Conservation (phyloP, 2,113 vertebrate species). For the Lagopus muta region DNA sequence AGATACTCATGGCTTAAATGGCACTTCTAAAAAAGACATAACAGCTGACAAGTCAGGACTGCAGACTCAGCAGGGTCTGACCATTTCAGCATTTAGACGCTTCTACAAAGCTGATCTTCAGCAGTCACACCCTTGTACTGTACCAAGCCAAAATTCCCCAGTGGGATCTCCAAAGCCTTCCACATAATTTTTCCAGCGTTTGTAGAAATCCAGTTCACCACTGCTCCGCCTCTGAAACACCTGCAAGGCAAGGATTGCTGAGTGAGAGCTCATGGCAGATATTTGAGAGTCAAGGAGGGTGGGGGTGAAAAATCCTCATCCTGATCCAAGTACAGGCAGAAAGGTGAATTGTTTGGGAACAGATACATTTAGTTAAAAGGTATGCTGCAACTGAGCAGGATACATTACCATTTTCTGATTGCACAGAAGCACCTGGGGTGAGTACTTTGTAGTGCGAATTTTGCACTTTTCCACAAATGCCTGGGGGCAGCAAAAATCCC, state of each 20-base stretch:
- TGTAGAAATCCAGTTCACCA: slow-evolving; percentile 90
- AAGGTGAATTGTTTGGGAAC: background rate
- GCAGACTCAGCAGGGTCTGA: background rate
- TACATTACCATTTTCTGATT: background rate
- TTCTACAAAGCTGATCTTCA: background rate
- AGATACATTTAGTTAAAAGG: background rate
- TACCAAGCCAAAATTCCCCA: slow-evolving; percentile 93
- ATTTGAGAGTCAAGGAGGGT: background rate
- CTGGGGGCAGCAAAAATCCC: background rate
- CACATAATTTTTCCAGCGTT: slow-evolving; percentile 87
- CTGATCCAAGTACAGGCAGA: accelerated
- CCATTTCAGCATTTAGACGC: background rate
- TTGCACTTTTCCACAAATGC: background rate
- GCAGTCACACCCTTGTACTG: background rate
- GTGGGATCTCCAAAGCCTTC: slow-evolving; percentile 89
- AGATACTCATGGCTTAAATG: background rate
- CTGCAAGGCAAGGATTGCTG: slow-evolving; percentile 53
- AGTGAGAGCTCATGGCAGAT: background rate
- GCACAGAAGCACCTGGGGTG: background rate
- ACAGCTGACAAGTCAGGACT: background rate
- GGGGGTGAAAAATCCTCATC: background rate
- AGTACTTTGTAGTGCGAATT: background rate
- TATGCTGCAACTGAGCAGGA: background rate
- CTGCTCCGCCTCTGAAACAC: slow-evolving; percentile 87
- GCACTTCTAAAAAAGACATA: background rate